Base-by-base conservation (phyloP, 2,888 invertebrate species). In the Agonum fuliginosum region DNA sequence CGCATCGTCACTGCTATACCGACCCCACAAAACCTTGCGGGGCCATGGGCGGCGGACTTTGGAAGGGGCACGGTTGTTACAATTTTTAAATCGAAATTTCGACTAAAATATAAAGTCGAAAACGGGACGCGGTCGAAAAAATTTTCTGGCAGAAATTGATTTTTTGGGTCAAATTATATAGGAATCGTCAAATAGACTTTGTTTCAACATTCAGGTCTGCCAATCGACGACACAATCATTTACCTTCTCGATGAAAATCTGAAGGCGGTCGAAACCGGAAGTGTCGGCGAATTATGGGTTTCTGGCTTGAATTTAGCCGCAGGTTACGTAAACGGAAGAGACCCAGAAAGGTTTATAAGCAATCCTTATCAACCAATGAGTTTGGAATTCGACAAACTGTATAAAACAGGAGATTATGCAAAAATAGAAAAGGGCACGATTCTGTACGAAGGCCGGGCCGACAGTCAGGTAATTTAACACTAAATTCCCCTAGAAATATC, bases 321-420 rank as follows among this genome's bases (percentile, higher is more conserved):
- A 0, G 96, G 96, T 0, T 97, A 97, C 82, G 93, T 95, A 0
- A 93, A 92, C 24, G 93, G 91, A 0, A 89, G 92, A 80, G 94
- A 94, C 79, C 89, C 92, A 0, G 92, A 94, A 6, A 48, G 77
- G 10, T 96, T 95, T 84, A 86, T 93, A 30, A 90, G 92, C 79
- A 96, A 95, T 86, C 93, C 94, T 0, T 34, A 51, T 2, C 89
- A 94, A 75, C 92, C 93, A 0, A 87, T 89, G 24, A 91, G 92
- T 84, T 90, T 90, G 81, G 89, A 91, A 79, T 94, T 91, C 82
- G 89, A 91, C 0, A 91, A 91, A 20, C 87, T 96, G 0, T 97
- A 94, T 86, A 91, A 93, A 73, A 96, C 96, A 0, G 97, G 97
- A 0, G 97, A 97, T 85, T 96, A 91, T 82, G 97, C 94, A 0